Evolutionary conservation across 2,888 invertebrate species (phyloP).

Genomic region (Coecobrya sp.): DNA sequence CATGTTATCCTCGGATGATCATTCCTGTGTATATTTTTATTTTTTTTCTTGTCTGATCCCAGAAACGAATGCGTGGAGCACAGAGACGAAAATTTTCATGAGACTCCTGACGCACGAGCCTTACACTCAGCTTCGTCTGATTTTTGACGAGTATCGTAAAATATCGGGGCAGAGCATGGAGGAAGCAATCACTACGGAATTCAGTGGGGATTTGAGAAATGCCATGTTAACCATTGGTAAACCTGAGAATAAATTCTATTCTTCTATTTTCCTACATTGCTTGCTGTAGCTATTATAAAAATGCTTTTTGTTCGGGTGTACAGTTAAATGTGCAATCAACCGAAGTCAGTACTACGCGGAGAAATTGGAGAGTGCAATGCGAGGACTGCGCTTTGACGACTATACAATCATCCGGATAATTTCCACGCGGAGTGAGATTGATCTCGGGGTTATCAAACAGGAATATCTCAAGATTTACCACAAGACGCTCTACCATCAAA

Average conservation of each 20-base stretch:
- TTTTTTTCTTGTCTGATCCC: not conserved
- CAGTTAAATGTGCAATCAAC: slow-evolving; percentile 92
- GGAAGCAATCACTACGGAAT: slow-evolving; percentile 91
- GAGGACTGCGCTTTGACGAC: slow-evolving; percentile 81
- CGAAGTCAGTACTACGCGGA: slow-evolving; percentile 92
- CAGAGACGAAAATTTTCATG: slow-evolving; percentile 92
- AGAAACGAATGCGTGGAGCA: slow-evolving; percentile 89
- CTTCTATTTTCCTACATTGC: not conserved
- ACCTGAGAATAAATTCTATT: too few species aligned
- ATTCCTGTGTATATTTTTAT: too few species aligned
- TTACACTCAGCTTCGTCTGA: slow-evolving; percentile 91
- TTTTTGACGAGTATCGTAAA: slow-evolving; percentile 93
- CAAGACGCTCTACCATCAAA: slow-evolving; percentile 90
- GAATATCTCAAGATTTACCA: slow-evolving; percentile 92
- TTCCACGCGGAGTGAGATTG: slow-evolving; percentile 91
- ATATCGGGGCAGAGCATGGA: slow-evolving; percentile 92
- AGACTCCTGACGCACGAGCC: slow-evolving; percentile 92
- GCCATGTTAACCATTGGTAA: slow-evolving; percentile 92
- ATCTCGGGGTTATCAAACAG: slow-evolving; percentile 91
- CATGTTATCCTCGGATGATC: too few species aligned
- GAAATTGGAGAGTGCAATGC: slow-evolving; percentile 90
- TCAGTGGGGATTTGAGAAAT: slow-evolving; percentile 90
- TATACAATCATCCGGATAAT: slow-evolving; percentile 80
- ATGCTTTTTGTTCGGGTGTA: not conserved
- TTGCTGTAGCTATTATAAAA: not conserved